A percentile compares a stretch with the other conserved stretches of the same genome.
These are phyloP conservation scores for Pyrrhia umbra DNA, from an alignment of 2,888 invertebrate genomes.

Conservation along the genomic window DNA sequence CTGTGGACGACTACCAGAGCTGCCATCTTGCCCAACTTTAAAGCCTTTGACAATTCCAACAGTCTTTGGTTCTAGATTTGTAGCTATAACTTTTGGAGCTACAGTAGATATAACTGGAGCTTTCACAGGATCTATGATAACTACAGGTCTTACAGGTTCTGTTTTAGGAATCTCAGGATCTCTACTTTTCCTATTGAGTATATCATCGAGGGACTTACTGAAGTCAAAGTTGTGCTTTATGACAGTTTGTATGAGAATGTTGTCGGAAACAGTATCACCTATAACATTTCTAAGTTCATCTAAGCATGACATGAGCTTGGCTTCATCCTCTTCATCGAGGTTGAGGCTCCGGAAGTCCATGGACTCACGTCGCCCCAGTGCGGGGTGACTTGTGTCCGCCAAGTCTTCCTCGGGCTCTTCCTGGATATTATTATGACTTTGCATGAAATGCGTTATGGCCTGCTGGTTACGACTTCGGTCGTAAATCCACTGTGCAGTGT, in stretches of 20 bases:
- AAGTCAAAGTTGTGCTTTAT: slow-evolving; percentile 93
- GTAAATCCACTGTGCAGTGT: slow-evolving; percentile 95
- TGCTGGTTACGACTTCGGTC: slow-evolving; percentile 94
- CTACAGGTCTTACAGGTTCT: slow-evolving; percentile 66
- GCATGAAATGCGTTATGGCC: slow-evolving; percentile 94
- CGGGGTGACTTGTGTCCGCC: slow-evolving; percentile 66
- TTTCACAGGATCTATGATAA: slow-evolving; percentile 74
- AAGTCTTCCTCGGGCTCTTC: slow-evolving; percentile 90
- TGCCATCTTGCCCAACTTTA: slow-evolving; percentile 80
- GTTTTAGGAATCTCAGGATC: slow-evolving; percentile 61
- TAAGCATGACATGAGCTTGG: slow-evolving; percentile 94
- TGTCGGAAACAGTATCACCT: slow-evolving; percentile 94
- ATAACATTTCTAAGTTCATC: slow-evolving; percentile 95
- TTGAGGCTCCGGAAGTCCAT: slow-evolving; percentile 85
- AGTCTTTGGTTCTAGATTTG: slow-evolving; percentile 84
- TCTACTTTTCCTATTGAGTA: slow-evolving; percentile 88
- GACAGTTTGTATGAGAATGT: slow-evolving; percentile 93
- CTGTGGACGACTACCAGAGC: slow-evolving; percentile 76
- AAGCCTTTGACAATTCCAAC: slow-evolving; percentile 90
- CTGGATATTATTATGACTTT: slow-evolving; percentile 93
- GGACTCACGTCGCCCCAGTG: slow-evolving; percentile 82
- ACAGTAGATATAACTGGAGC: slow-evolving; percentile 71
- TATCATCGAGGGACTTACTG: slow-evolving; percentile 93
- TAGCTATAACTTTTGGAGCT: slow-evolving; percentile 80
- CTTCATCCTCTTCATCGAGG: slow-evolving; percentile 92